Base-by-base conservation (phyloP, 2,113 vertebrate genomes). In the Cyanocitta stelleri region DNA sequence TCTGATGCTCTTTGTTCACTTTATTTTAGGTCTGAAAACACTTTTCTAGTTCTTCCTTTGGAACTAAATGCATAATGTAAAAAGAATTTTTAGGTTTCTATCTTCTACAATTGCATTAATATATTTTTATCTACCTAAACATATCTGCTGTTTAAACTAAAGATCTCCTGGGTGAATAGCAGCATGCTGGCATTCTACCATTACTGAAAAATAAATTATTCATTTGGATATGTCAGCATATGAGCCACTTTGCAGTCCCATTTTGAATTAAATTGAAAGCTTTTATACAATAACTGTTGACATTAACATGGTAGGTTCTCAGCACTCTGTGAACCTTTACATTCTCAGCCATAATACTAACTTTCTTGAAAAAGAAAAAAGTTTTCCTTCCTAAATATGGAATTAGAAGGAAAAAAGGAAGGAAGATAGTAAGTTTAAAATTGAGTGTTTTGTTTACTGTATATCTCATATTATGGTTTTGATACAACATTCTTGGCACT, bases 191-290 rank as follows among this genome's bases (percentile, higher is more conserved):
- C 43, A 61, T 67, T 77, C 35, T 85, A 80, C 59, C 55, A 56
- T 44, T 85, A 81, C 41, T 77, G 73, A 80, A 37, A 73, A 84
- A 89, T 91, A 82, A 87, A 75, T 86, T 88, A 33, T 93, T 89
- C 71, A 85, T 59, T 73, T 74, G 49, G 11, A 22, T 78, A 84
- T 81, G 72, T 91, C 80, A 87, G 75, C 66, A 75, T 55, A 84
- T 54, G 32, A 84, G 13, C 12, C 48, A 84, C 56, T 75, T 87
- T 79, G 24, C 16, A 52, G 13, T 62, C 22, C 21, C 23, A 44
- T 73, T 95, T 81, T 37, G 79, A 86, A 91, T 95, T 88, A 88
- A 81, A 88, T 33, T 81, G 61, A 63, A 94, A 86, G 43, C 17
- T 90, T 90, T 95, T 87, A 27, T 55, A 48, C 11, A 92, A 37